phyloP scores from a whole-genome alignment of 2,113 vertebrate species.

The Rhineura floridana region DNA sequence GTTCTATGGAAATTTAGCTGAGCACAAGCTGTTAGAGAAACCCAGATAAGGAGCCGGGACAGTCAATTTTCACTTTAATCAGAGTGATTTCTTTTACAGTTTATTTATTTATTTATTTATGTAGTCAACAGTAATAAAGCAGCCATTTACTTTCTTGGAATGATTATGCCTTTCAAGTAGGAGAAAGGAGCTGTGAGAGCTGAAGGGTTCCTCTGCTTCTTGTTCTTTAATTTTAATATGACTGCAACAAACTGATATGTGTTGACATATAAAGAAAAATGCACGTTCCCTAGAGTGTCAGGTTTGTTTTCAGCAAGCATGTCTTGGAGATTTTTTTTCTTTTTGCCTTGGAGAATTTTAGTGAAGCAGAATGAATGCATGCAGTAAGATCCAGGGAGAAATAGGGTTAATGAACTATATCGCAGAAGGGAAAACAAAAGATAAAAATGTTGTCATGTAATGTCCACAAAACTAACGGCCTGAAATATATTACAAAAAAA shows the following conservation, averaged over 20 bases:
- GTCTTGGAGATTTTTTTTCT: conserved; percentile 29
- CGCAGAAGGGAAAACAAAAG: conserved; percentile 51
- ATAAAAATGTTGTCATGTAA: conserved; percentile 46
- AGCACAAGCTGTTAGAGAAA: conserved; percentile 37
- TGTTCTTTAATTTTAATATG: conserved; percentile 57
- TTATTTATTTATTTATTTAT: conserved; percentile 35
- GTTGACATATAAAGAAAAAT: conserved; percentile 57
- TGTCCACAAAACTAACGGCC: conserved; percentile 28
- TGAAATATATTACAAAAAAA: conserved; percentile 23
- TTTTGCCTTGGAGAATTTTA: conserved; percentile 40
- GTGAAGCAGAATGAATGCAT: conserved; percentile 49
- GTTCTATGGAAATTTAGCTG: conserved; percentile 11
- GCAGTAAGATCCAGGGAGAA: conserved; percentile 40
- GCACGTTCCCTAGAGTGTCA: conserved; percentile 29
- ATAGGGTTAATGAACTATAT: conserved; percentile 50
- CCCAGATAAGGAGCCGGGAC: conserved; percentile 10
- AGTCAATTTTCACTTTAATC: conserved; percentile 14
- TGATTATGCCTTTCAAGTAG: conserved; percentile 22
- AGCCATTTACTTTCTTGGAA: conserved; percentile 57
- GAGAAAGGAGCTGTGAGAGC: conserved; percentile 20
- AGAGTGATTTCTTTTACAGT: conserved; percentile 43
- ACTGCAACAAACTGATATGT: conserved; percentile 56
- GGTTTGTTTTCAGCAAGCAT: conserved; percentile 50
- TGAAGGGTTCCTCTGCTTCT: conserved; percentile 34
- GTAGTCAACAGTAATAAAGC: conserved; percentile 29